Conservation (phyloP, 2,888 invertebrate species). For the Metalampra italica region DNA sequence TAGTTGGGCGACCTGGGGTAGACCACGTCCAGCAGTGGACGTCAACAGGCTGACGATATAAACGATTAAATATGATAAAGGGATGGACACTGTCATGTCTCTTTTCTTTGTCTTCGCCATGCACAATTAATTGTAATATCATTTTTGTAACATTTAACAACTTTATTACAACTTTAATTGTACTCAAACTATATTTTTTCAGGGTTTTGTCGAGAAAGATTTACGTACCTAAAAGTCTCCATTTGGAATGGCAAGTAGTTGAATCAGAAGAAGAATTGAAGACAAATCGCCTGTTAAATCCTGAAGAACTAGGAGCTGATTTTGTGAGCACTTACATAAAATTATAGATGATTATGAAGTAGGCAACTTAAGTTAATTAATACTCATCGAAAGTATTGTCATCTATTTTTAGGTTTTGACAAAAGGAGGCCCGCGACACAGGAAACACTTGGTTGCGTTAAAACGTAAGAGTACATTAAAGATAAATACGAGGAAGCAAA, state of each 20-base stretch:
- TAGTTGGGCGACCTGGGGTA: no score
- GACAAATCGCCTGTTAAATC: conserved; percentile 19
- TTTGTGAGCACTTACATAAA: conserved; percentile 32
- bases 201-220: conserved; percentile 43
- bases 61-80: no score
- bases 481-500: neutral
- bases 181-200: conserved; percentile 15
- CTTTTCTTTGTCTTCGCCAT: no score
- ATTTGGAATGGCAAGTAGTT: conserved; percentile 46
- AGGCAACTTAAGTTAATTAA: neutral
- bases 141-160: no score
- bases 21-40: no score
- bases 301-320: conserved; percentile 25
- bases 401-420: conserved; percentile 26
- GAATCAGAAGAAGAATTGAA: conserved; percentile 25
- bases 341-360: neutral
- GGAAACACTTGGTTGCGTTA: conserved; percentile 10
- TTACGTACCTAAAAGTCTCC: conserved; percentile 35
- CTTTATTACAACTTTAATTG: no score
- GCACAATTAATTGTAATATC: no score
- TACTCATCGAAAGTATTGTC: no score
- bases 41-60: no score
- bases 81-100: no score
- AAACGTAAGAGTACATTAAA: neutral
- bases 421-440: conserved; percentile 23